These are phyloP conservation scores for Dastarcus helophoroides DNA, from an alignment of 2,888 invertebrate genomes.

Conservation along the genomic window DNA sequence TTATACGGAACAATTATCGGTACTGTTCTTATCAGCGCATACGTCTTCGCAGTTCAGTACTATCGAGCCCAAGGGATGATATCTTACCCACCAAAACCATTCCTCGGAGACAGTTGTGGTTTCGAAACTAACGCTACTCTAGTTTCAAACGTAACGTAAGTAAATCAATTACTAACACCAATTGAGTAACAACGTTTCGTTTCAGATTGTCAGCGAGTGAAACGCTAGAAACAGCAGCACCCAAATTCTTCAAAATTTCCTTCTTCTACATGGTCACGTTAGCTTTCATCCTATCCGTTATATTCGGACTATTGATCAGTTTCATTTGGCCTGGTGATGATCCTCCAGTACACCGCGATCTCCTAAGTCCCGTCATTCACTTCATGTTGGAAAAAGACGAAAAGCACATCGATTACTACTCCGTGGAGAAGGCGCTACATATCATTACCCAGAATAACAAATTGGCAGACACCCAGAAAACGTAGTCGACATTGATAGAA, in stretches of 20 bases:
- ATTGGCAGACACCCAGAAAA: no score
- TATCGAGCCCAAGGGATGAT: conserved; percentile 18
- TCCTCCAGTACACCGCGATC: conserved; percentile 40
- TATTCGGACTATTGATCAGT: conserved; percentile 18
- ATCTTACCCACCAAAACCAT: conserved; percentile 16
- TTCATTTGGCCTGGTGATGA: conserved; percentile 10
- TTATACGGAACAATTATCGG: conserved; percentile 20
- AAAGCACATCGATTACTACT: not conserved
- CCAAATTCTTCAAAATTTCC: conserved; percentile 11
- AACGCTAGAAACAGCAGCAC: no score
- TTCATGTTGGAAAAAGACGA: conserved; percentile 40
- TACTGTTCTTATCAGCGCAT: conserved; percentile 10
- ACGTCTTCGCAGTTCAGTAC: conserved; percentile 19
- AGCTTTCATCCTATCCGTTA: not conserved
- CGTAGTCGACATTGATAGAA: no score
- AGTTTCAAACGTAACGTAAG: no score
- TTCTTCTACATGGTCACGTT: conserved; percentile 19
- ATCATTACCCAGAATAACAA: no score
- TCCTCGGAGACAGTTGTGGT: conserved; percentile 21
- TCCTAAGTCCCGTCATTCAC: conserved; percentile 51
- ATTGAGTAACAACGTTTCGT: no score
- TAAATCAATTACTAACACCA: no score
- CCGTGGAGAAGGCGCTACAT: not conserved
- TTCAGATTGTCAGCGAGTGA: no score
- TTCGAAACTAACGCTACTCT: no score